Evolutionary conservation across 37 sponge, comb jelly and placozoan genomes (phyloP).

Genomic region (Chondrilla cf. caribensis): DNA sequence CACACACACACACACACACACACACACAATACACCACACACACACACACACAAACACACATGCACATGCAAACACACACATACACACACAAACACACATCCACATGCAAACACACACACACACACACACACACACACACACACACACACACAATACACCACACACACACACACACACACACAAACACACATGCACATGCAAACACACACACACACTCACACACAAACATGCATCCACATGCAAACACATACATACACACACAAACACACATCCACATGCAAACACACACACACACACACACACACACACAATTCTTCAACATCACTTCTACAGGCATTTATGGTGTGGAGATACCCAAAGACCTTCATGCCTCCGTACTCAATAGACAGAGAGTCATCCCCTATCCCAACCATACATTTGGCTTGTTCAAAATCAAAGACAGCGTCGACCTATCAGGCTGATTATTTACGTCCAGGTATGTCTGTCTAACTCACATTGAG

Average conservation of each 20-base stretch:
- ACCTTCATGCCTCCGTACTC: neutral
- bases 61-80: slow-evolving; percentile 13
- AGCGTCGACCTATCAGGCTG: slow-evolving; percentile 8
- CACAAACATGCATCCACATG: slow-evolving; percentile 22
- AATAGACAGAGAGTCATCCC: neutral
- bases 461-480: neutral
- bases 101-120: too few relatives aligned
- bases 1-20: neutral
- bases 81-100: too few relatives aligned
- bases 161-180: neutral
- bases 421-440: neutral
- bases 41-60: slow-evolving; percentile 33
- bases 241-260: neutral
- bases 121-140: neutral
- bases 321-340: slow-evolving; percentile 23
- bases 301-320: neutral
- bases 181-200: neutral
- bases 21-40: neutral
- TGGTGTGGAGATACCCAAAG: slow-evolving; percentile 24
- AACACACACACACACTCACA: neutral
- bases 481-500: too few relatives aligned
- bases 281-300: too few relatives aligned
- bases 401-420: slow-evolving; percentile 6
- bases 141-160: neutral
- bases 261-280: too few relatives aligned